Percentiles rank a stretch among this genome's conserved stretches.
Evolutionary conservation across 2,888 invertebrate species (phyloP).

Genomic region (Crepidodera aurea): DNA sequence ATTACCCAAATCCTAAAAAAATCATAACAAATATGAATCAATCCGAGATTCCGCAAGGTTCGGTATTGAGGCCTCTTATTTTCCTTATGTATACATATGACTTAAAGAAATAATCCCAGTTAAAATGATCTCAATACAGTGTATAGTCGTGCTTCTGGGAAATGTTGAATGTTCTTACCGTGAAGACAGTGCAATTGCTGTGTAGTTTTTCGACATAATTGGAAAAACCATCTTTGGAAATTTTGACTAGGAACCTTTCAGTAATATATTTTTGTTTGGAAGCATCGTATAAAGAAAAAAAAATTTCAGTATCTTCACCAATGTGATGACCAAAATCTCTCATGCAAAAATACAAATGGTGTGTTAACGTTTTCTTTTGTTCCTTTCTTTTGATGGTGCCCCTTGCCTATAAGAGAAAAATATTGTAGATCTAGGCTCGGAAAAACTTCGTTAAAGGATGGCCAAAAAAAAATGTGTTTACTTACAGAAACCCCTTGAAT

Average conservation of each 20-base stretch:
- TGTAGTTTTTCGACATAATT: slow-evolving; percentile 88
- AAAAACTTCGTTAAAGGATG: no score
- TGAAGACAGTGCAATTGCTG: slow-evolving; percentile 89
- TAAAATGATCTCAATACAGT: no score
- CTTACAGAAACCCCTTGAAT: slow-evolving; percentile 75
- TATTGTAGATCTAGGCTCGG: no score
- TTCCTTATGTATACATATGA: no score
- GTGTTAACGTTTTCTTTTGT: slow-evolving; percentile 69
- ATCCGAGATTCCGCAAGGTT: not conserved
- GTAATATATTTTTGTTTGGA: slow-evolving; percentile 81
- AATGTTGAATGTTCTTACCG: slow-evolving; percentile 60
- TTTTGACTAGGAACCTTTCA: slow-evolving; percentile 87
- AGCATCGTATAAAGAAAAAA: slow-evolving; percentile 86
- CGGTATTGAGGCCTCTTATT: no score
- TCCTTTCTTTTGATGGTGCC: slow-evolving; percentile 68
- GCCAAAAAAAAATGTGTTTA: no score
- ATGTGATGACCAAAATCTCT: slow-evolving; percentile 88
- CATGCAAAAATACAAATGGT: slow-evolving; percentile 88
- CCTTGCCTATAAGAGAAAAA: slow-evolving; percentile 61
- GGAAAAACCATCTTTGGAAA: slow-evolving; percentile 89
- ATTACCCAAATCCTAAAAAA: slow-evolving; percentile 77
- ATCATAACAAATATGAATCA: no score
- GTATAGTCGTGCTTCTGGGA: no score
- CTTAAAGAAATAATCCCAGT: no score
- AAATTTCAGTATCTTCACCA: slow-evolving; percentile 88